Evolutionary conservation across 2,888 invertebrate genomes (phyloP).

Genomic region (Drosophila nr. perissopoda): DNA sequence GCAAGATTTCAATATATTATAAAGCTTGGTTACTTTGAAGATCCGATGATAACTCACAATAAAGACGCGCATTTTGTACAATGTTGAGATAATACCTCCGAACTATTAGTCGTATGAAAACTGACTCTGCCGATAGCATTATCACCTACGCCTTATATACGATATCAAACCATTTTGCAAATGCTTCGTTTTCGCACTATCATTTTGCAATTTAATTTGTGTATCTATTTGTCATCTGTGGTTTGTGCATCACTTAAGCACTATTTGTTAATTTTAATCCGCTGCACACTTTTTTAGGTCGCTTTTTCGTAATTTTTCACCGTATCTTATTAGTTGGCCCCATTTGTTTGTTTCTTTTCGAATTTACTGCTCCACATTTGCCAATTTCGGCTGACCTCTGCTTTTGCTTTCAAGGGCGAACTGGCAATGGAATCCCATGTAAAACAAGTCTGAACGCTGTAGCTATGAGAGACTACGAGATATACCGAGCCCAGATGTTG

Average conservation of each 20-base stretch:
- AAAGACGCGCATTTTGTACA: slow-evolving; percentile 69
- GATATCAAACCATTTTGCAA: slow-evolving; percentile 18
- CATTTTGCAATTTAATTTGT: slow-evolving; percentile 35
- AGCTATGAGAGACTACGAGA: neutral
- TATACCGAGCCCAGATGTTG: neutral
- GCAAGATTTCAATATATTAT: neutral
- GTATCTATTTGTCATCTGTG: slow-evolving; percentile 31
- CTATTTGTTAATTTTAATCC: slow-evolving; percentile 40
- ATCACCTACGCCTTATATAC: slow-evolving; percentile 69
- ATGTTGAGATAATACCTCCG: slow-evolving; percentile 50
- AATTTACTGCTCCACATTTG: slow-evolving; percentile 27
- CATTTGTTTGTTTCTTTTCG: slow-evolving; percentile 30
- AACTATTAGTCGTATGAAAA: slow-evolving; percentile 41
- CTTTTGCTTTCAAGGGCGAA: slow-evolving; percentile 21
- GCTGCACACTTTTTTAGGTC: slow-evolving; percentile 28
- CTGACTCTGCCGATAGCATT: slow-evolving; percentile 51
- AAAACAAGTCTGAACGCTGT: neutral
- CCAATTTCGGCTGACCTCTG: slow-evolving; percentile 21
- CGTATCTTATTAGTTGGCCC: slow-evolving; percentile 11
- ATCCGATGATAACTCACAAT: slow-evolving; percentile 58
- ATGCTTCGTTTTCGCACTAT: slow-evolving; percentile 33
- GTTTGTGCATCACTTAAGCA: slow-evolving; percentile 56
- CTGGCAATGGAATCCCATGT: neutral
- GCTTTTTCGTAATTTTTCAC: slow-evolving; percentile 13
- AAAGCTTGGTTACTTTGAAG: neutral